phyloP scores from a whole-genome alignment of 2,888 invertebrate genomes.

The Pseudoips prasinana region DNA sequence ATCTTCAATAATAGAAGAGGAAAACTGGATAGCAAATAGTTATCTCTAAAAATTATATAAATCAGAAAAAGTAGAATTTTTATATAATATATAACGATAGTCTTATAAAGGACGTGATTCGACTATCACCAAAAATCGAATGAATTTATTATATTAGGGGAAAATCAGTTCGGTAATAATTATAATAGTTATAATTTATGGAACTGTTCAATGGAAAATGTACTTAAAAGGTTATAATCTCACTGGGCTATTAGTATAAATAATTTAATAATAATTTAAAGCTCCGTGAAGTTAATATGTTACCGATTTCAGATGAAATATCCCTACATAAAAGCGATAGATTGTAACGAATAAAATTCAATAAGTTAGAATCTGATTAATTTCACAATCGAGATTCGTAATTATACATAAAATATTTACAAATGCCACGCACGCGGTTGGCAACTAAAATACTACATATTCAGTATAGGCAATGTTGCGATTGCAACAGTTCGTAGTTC shows the following conservation, averaged over 20 bases:
- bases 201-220: conserved; percentile 33
- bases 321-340: conserved; percentile 34
- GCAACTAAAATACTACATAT: conserved; percentile 37
- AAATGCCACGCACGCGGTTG: conserved; percentile 31
- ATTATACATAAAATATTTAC: conserved; percentile 39
- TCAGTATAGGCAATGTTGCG: conserved; percentile 28
- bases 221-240: conserved; percentile 47
- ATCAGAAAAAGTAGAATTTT: conserved; percentile 24
- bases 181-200: conserved; percentile 33
- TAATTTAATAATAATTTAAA: conserved; percentile 52
- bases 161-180: conserved; percentile 34
- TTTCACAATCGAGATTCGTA: conserved; percentile 41
- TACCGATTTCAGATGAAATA: conserved; percentile 26
- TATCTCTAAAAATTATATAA: conserved; percentile 15
- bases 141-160: conserved; percentile 23
- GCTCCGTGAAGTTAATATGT: conserved; percentile 38
- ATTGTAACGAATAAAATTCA: conserved; percentile 31
- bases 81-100: conserved; percentile 22
- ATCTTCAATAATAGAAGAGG: conserved; percentile 64
- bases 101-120: conserved; percentile 20
- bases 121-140: conserved; percentile 28
- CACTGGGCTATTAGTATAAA: conserved; percentile 55
- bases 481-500: conserved; percentile 28
- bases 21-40: conserved; percentile 27
- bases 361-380: conserved; percentile 43